Evolutionary conservation across 2,113 vertebrate genomes (phyloP).

Genomic region (Asarcornis scutulata): DNA sequence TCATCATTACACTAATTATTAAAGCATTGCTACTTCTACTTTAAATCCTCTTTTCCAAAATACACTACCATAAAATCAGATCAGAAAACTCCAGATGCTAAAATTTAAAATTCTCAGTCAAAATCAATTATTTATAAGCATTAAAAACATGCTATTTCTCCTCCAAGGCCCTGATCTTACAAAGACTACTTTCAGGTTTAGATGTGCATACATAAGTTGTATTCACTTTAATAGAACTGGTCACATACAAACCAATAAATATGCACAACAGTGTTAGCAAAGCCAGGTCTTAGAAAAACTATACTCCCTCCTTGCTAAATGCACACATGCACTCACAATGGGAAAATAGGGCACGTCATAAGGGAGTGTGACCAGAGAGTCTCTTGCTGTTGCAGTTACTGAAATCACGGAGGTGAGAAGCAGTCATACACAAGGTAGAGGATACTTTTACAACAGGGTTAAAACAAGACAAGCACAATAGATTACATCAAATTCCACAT

Average conservation of each 20-base stretch:
- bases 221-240: neutral
- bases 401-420: neutral
- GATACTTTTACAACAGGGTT: neutral
- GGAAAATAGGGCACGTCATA: neutral
- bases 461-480: neutral
- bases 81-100: neutral
- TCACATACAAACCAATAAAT: neutral
- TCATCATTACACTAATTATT: neutral
- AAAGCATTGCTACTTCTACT: neutral
- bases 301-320: neutral
- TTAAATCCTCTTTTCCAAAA: neutral
- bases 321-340: neutral
- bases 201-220: neutral
- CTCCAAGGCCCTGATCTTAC: constrained; percentile 1
- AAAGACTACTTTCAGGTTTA: neutral
- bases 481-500: neutral
- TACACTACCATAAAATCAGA: neutral
- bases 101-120: constrained; percentile 18
- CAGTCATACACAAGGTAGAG: neutral
- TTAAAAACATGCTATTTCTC: neutral
- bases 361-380: neutral
- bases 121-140: constrained; percentile 11
- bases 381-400: neutral
- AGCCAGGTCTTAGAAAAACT: neutral
- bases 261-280: neutral